Conservation (phyloP, 2,888 invertebrate genomes). For the Cheilosia soror region DNA sequence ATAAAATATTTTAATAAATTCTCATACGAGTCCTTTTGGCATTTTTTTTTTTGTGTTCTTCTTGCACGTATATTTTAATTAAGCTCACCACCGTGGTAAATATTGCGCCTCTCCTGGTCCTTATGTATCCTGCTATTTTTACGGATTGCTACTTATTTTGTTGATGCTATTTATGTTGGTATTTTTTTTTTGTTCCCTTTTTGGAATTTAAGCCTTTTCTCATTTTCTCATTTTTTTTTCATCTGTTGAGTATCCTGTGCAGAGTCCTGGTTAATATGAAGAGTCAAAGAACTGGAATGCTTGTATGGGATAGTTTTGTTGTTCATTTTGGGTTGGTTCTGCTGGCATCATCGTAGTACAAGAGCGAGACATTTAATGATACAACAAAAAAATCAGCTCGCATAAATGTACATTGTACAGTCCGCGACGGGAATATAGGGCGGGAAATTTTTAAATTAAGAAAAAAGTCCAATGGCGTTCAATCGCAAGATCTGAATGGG, state of each 20-base stretch:
- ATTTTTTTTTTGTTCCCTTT: not conserved
- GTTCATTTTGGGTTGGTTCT: conserved; percentile 4
- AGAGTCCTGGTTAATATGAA: conserved; percentile 1
- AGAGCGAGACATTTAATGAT: not conserved
- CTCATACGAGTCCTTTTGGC: conserved; percentile 5
- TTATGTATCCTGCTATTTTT: conserved; percentile 7
- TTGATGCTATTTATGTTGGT: conserved; percentile 1
- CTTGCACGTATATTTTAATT: conserved; percentile 30
- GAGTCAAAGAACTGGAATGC: conserved; percentile 9
- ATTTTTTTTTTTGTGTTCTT: conserved; percentile 3
- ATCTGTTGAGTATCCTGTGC: not conserved
- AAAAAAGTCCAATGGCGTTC: too few species aligned
- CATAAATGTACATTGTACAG: not conserved
- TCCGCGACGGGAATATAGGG: not conserved
- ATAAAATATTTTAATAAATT: conserved; percentile 48
- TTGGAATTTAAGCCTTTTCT: not conserved
- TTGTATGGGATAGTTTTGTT: not conserved
- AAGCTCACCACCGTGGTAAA: conserved; percentile 34
- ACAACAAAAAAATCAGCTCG: not conserved
- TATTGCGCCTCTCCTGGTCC: not conserved
- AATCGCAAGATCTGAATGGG: too few species aligned
- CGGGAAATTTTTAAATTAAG: too few species aligned
- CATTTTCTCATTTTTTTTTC: not conserved
- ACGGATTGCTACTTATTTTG: not conserved
- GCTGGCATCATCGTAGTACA: not conserved